phyloP scores from a whole-genome alignment of 2,797 vertebrate genomes.

The Xiphophorus birchmanni region DNA sequence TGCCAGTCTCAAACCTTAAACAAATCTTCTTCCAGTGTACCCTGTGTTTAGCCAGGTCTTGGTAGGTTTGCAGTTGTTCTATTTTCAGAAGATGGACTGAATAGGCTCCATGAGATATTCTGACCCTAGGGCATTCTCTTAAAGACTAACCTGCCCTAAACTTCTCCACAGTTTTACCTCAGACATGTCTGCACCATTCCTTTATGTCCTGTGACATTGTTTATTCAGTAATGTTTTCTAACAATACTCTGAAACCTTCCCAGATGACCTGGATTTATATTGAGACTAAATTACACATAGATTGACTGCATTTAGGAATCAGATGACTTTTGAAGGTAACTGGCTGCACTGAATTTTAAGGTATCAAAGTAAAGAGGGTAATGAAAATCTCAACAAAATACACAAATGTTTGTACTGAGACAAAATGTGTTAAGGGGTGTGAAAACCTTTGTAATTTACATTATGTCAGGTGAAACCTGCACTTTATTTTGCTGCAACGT shows the following conservation, averaged over 20 bases:
- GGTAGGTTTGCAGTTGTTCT: not conserved
- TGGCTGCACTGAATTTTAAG: not conserved
- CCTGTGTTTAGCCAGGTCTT: not conserved
- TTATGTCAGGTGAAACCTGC: constrained; percentile 3
- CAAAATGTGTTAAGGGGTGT: not conserved
- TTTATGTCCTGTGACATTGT: not conserved
- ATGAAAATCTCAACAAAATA: not conserved
- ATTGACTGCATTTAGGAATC: not conserved
- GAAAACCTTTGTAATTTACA: not conserved
- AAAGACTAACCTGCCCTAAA: not conserved
- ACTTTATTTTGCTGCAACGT: constrained; percentile 4
- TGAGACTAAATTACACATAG: not conserved
- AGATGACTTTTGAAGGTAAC: not conserved
- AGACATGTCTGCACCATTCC: not conserved
- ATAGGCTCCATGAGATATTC: not conserved
- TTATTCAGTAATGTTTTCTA: not conserved
- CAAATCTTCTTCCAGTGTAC: not conserved
- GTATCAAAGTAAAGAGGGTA: not conserved
- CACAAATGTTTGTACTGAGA: not conserved
- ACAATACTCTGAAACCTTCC: not conserved
- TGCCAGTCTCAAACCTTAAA: not conserved
- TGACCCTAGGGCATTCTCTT: not conserved
- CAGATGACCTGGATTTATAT: not conserved
- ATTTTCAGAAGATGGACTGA: not conserved
- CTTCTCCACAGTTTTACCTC: not conserved